These are phyloP conservation scores for Sericinus montela DNA, from an alignment of 2,888 invertebrate species.

Conservation along the genomic window DNA sequence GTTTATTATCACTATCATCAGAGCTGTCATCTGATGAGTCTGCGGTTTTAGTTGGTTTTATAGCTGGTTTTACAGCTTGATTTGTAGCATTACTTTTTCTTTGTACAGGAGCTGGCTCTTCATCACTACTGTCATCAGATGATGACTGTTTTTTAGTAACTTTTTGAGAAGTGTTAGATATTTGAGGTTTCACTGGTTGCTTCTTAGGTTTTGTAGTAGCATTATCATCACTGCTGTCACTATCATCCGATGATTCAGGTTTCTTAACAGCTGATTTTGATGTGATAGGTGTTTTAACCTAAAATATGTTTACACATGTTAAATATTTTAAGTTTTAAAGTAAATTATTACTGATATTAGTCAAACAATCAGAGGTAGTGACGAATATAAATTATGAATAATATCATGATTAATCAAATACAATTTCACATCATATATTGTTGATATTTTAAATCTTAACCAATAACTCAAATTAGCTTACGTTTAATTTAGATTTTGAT, in stretches of 20 bases:
- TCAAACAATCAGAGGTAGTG: slow-evolving; percentile 59
- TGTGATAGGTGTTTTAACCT: slow-evolving; percentile 27
- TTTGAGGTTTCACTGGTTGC: slow-evolving; percentile 38
- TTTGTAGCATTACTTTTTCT: slow-evolving; percentile 21
- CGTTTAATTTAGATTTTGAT: slow-evolving; percentile 32
- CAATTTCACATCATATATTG: slow-evolving; percentile 42
- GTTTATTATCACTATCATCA: slow-evolving; percentile 54
- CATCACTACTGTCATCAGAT: slow-evolving; percentile 40
- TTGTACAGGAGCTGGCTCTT: slow-evolving; percentile 29
- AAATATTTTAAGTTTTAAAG: neutral
- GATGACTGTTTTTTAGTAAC: slow-evolving; percentile 43
- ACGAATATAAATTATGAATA: slow-evolving; percentile 39
- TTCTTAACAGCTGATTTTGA: slow-evolving; percentile 47
- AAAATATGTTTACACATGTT: slow-evolving; percentile 6
- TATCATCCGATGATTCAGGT: slow-evolving; percentile 50
- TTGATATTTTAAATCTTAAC: no score
- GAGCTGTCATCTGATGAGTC: slow-evolving; percentile 51
- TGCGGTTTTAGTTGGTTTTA: slow-evolving; percentile 33
- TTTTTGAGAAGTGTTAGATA: slow-evolving; percentile 23
- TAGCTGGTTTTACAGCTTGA: slow-evolving; percentile 22
- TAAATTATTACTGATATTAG: neutral
- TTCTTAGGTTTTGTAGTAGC: slow-evolving; percentile 38
- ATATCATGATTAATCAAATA: slow-evolving; percentile 45
- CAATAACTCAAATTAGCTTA: no score
- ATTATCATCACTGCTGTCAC: slow-evolving; percentile 53